Conservation (phyloP, 92 coral and sea anemone genomes). For the Umimayanthus kanabou region DNA sequence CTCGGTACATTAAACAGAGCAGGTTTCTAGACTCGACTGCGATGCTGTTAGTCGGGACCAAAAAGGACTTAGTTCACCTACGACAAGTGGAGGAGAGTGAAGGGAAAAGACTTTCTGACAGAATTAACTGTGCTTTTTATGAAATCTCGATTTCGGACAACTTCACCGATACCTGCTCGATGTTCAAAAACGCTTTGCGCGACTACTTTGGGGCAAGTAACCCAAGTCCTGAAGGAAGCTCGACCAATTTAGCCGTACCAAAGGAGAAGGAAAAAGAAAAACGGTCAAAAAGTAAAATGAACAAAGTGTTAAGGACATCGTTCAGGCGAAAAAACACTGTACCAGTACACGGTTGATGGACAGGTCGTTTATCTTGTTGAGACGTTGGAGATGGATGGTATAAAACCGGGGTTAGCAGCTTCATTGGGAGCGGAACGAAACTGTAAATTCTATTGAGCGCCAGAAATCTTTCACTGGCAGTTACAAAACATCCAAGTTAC, state of each 20-base stretch:
- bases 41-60: constrained; percentile 83
- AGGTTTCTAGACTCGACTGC: constrained; percentile 72
- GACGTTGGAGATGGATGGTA: background rate
- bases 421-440: background rate
- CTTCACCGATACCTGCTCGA: constrained; percentile 65
- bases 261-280: constrained; percentile 30
- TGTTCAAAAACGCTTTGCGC: constrained; percentile 77
- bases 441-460: background rate
- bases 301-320: constrained; percentile 30
- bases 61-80: constrained; percentile 80
- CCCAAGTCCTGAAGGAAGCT: constrained; percentile 8
- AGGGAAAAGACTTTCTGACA: constrained; percentile 73
- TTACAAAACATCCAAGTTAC: background rate
- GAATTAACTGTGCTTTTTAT: constrained; percentile 82
- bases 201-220: constrained; percentile 50
- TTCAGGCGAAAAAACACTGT: constrained; percentile 25
- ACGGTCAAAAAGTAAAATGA: constrained; percentile 30
- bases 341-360: background rate
- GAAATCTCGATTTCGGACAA: constrained; percentile 90
- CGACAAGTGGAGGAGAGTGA: constrained; percentile 77
- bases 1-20: constrained; percentile 69
- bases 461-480: background rate
- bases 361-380: background rate
- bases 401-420: no score
- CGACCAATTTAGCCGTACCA: constrained; percentile 4